Evolutionary conservation across 2,113 vertebrate species (phyloP).

Genomic region (Ursus arctos): DNA sequence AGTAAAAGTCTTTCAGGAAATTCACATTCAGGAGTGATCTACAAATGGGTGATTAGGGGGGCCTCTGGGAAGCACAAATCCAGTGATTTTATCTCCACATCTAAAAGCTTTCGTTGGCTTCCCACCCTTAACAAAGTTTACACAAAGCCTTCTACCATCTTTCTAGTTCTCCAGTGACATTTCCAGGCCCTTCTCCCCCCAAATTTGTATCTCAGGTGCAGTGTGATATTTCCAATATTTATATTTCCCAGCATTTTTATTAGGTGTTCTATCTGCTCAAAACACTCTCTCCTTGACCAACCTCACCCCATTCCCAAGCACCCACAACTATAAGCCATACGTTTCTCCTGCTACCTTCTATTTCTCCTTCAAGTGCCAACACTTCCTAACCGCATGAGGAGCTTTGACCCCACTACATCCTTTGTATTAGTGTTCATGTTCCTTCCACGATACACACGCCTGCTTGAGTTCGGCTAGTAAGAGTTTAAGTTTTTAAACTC

Average conservation of each 20-base stretch:
- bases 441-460: neutral
- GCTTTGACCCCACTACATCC: neutral
- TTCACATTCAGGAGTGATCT: neutral
- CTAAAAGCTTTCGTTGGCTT: neutral
- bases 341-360: neutral
- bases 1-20: neutral
- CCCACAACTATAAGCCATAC: accelerated
- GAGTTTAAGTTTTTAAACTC: neutral
- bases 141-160: neutral
- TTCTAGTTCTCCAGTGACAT: neutral
- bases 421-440: neutral
- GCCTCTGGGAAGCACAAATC: neutral
- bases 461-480: neutral
- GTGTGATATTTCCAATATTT: neutral
- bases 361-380: neutral
- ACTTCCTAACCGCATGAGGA: neutral
- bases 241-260: neutral
- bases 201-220: neutral
- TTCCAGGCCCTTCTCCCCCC: neutral
- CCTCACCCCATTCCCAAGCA: neutral
- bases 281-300: neutral
- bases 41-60: neutral
- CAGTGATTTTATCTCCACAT: neutral
- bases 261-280: neutral
- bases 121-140: neutral